These are phyloP conservation scores for Balanococcus diminutus DNA, from an alignment of 2,888 invertebrate species.

Conservation along the genomic window DNA sequence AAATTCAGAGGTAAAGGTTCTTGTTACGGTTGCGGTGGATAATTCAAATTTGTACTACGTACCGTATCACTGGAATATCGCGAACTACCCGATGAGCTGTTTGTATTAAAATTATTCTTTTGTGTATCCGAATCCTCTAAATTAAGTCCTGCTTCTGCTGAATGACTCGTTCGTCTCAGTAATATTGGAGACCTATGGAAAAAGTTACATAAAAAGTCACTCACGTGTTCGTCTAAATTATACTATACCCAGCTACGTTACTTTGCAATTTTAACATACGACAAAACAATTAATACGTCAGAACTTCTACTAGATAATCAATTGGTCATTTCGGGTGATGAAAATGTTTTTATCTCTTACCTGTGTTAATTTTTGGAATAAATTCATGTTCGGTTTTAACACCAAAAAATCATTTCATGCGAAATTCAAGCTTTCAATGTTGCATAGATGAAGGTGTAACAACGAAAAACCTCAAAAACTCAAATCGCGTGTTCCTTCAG, in stretches of 20 bases:
- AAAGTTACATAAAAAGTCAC: neutral
- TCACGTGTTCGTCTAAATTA: neutral
- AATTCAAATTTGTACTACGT: neutral
- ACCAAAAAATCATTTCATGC: neutral
- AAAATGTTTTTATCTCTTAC: neutral
- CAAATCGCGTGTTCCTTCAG: too few species aligned
- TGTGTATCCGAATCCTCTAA: conserved; percentile 45
- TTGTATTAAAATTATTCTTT: conserved; percentile 30
- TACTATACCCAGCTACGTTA: neutral
- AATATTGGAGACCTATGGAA: conserved; percentile 61
- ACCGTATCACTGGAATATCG: neutral
- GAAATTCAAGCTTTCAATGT: neutral
- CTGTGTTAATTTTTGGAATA: neutral
- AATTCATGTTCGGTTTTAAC: neutral
- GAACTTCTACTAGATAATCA: neutral
- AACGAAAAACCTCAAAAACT: too few species aligned
- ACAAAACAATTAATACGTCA: neutral
- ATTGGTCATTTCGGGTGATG: neutral
- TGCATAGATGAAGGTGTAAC: neutral
- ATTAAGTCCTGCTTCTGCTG: conserved; percentile 28
- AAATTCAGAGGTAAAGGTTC: conserved; percentile 46
- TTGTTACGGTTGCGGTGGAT: conserved; percentile 38
- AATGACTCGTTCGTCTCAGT: conserved; percentile 43
- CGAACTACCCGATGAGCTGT: neutral
- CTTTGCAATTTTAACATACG: neutral